Evolutionary conservation across 1,140 invertebrate species (phyloP).

Genomic region (Cyclargus thomasi): DNA sequence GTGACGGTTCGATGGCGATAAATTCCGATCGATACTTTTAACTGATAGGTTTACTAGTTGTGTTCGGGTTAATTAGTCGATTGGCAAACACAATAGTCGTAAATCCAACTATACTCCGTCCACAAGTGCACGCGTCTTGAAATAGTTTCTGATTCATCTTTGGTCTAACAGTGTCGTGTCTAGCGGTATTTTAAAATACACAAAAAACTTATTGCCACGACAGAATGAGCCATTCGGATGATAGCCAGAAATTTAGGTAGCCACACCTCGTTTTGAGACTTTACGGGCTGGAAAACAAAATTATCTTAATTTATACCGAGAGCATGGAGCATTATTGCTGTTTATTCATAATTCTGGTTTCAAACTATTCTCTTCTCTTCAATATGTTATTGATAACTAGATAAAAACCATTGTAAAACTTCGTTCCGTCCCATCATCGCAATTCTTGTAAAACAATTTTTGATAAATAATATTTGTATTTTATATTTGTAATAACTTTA

Average conservation of each 20-base stretch:
- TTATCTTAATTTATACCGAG: too few relatives aligned
- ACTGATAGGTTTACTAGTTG: background rate
- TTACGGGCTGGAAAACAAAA: too few relatives aligned
- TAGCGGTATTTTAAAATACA: conserved; percentile 11
- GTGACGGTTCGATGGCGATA: background rate
- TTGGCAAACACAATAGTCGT: conserved; percentile 12
- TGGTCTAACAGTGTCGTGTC: conserved; percentile 3
- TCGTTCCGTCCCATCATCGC: too few relatives aligned
- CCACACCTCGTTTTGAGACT: background rate
- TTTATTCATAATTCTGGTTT: too few relatives aligned
- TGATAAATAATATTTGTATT: too few relatives aligned
- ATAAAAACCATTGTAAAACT: too few relatives aligned
- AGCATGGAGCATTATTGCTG: too few relatives aligned
- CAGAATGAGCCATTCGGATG: background rate
- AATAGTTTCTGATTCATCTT: conserved; percentile 6
- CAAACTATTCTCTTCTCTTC: too few relatives aligned
- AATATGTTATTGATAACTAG: too few relatives aligned
- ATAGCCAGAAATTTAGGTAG: background rate
- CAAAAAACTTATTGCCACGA: background rate
- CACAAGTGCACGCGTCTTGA: background rate
- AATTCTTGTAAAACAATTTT: too few relatives aligned
- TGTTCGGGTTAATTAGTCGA: background rate
- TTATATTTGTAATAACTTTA: too few relatives aligned
- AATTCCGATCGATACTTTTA: background rate
- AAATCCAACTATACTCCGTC: background rate